A percentile compares a stretch with the other conserved stretches of the same genome.
phyloP scores from a whole-genome alignment of 2,797 vertebrate genomes.

The Picus viridis region DNA sequence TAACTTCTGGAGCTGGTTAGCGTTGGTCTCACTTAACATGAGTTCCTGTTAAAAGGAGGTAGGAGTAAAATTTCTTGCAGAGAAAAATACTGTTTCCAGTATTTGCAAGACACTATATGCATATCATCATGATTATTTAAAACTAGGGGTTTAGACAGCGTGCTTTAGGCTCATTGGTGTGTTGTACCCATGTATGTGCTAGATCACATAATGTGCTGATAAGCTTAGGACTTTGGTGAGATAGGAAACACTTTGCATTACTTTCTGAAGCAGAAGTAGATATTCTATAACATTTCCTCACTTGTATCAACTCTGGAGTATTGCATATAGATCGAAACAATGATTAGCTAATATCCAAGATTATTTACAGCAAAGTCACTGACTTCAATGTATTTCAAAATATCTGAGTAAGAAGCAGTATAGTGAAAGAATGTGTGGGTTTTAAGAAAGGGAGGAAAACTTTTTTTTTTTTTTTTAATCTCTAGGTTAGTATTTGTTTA shows the following conservation, averaged over 20 bases:
- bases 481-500: background rate
- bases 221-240: no score
- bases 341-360: no score
- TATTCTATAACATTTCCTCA: no score
- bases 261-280: no score
- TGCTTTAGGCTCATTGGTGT: no score
- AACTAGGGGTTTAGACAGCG: background rate
- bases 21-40: background rate
- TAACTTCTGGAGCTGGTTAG: background rate
- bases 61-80: background rate
- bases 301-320: no score
- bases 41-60: background rate
- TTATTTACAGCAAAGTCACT: no score
- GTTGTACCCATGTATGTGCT: no score
- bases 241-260: no score
- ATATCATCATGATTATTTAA: background rate
- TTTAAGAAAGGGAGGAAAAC: background rate
- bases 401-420: background rate
- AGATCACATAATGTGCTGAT: no score
- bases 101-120: background rate
- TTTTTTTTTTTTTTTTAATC: background rate
- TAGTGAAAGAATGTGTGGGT: background rate
- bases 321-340: no score
- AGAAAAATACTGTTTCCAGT: background rate
- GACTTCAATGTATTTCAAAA: background rate